Evolutionary conservation across 1,140 invertebrate genomes (phyloP).

Genomic region (Zaprionus kolodkinae): DNA sequence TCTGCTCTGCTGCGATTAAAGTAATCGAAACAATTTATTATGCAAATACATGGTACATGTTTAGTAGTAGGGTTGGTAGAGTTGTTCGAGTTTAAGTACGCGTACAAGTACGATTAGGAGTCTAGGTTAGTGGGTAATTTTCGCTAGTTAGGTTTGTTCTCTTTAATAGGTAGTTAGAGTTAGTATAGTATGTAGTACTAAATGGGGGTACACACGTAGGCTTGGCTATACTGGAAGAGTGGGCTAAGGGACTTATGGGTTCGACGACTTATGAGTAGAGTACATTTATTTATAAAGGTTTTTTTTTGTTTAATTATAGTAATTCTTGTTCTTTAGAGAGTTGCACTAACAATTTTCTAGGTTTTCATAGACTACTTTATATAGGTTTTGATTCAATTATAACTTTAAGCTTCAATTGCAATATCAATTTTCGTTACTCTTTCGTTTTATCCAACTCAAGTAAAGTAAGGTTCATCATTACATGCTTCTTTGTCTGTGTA

Average conservation of each 20-base stretch:
- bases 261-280: conserved; percentile 16
- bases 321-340: conserved; percentile 32
- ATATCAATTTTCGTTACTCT: conserved; percentile 24
- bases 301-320: conserved; percentile 33
- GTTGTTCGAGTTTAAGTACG: neutral
- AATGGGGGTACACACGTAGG: conserved; percentile 27
- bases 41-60: conserved; percentile 37
- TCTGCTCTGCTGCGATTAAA: conserved; percentile 20
- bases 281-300: conserved; percentile 39
- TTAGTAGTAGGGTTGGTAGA: neutral
- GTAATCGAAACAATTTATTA: conserved; percentile 46
- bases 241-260: neutral
- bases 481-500: conserved; percentile 1
- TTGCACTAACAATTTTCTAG: conserved; percentile 57
- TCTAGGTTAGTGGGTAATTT: conserved; percentile 41
- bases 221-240: conserved; percentile 42
- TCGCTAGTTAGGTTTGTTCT: conserved; percentile 25
- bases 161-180: conserved; percentile 38
- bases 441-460: conserved; percentile 40
- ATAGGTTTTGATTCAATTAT: conserved; percentile 78
- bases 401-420: conserved; percentile 62
- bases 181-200: conserved; percentile 1
- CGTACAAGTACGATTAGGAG: conserved; percentile 10
- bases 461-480: conserved; percentile 67
- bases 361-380: conserved; percentile 48